Base-by-base conservation (phyloP, 1,140 invertebrate species). In the Neodiprion lecontei region DNA sequence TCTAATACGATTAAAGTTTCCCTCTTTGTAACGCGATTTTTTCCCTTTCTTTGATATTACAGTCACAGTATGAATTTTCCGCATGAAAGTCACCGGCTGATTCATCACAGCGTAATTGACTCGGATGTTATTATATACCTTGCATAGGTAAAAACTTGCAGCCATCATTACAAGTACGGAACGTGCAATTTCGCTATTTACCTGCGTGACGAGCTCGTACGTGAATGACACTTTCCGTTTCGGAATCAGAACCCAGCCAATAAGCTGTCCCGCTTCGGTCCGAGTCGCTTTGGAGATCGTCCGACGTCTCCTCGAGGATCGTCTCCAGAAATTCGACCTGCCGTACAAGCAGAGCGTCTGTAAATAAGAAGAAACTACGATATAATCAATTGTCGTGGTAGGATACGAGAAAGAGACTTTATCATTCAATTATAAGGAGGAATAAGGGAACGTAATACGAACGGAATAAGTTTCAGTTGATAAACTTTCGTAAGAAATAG, bases 231-330 rank as follows among this genome's bases (percentile, higher is more conserved):
- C 87, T 88, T 69, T 91, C 91, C 12, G 91, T 90, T 78, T 93
- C 92, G 2, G 91, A 92, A 82, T 93, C 92, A 66, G 91, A 90
- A 70, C 91, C 91, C 69, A 92, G 80, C 91, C 91, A 90, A 78
- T 91, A 87, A 40, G 88, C 85, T 72, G 86, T 83, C 73, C 90
- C 83, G 83, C 90, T 79, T 5, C 88, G 85, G 77, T 91, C 91
- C 48, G 92, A 92, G 79, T 95, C 93, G 71, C 92, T 94, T 67
- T 92, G 90, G 76, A 95, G 87, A 84, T 95, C 93, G 85, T 94
- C 94, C 75, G 93, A 94, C 2, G 93, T 94, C 84, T 94, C 94
- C 83, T 95, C 94, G 75, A 93, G 88, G 82, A 95, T 95, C 0
- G 93, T 95, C 85, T 94, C 94, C 86, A 95, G 87, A 80, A 91